Evolutionary conservation across 2,797 vertebrate species (phyloP), one percentile per base, ranked within the genome.

Genomic region (Neosilurus mollespiculum): DNA sequence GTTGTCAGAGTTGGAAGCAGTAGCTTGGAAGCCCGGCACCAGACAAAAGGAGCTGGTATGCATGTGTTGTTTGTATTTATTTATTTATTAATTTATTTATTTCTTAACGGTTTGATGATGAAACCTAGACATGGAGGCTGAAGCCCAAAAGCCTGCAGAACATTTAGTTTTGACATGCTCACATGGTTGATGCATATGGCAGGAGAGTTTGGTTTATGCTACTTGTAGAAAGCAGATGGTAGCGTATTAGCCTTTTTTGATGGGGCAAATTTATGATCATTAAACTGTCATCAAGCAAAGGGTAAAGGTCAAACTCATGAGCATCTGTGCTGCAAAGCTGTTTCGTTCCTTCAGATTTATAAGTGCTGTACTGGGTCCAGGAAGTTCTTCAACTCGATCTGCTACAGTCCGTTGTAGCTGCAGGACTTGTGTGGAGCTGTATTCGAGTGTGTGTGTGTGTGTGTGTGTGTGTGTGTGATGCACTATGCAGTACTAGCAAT

Each of bases 401-500:
- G 20, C 58, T 62, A 49, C 22, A 80, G 71, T 85, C 24, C 6
- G 34, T 80, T 78, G 71, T 80, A 67, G 62, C 62, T 83, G 83
- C 64, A 81, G 66, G 83, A n/a, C 67, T 67, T 79, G 73, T 70
- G 58, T 78, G 64, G 77, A 53, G 62, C 71, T 73, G 61, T 72
- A 67, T 34, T 30, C 64, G 54, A 75, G 72, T 83, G 62, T 69
- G 72, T 53, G 26, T 81, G 53, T 51, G 83, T 83, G n/a, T 61
- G 71, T 59, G 78, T 30, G 71, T 69, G 78, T 67, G 81, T 75
- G 67, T 59, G 75, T 54, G 51, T 34, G 81, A 65, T 67, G 71
- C 72, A 62, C 83, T 78, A 58, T 81, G 65, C 64, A 83, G 67
- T 85, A 24, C 34, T 75, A 70, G 87, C 82, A 83, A 87, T 87